A percentile compares a stretch with the other conserved stretches of the same genome.
phyloP scores from a whole-genome alignment of 64 coral and sea anemone species.

The Montipora sp. region DNA sequence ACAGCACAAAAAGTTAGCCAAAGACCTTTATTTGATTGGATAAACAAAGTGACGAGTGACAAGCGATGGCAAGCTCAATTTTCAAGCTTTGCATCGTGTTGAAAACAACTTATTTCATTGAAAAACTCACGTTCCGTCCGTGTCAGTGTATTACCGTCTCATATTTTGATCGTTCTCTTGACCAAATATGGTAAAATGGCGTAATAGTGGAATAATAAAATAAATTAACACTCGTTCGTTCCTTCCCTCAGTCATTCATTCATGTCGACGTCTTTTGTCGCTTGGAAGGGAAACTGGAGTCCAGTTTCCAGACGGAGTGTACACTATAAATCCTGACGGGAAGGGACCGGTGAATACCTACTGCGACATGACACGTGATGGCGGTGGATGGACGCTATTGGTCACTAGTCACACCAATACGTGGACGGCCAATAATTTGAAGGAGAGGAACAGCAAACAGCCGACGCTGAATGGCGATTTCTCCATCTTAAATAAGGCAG shows the following conservation, averaged over 20 bases:
- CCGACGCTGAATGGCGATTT: constrained; percentile 60
- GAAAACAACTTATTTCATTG: too few species aligned
- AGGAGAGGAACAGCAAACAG: constrained; percentile 21
- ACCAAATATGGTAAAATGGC: too few species aligned
- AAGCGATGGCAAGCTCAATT: too few species aligned
- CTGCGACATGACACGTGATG: constrained; percentile 72
- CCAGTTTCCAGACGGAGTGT: constrained; percentile 59
- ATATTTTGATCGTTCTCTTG: too few species aligned
- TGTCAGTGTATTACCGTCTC: too few species aligned
- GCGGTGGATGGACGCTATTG: constrained; percentile 70
- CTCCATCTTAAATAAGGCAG: constrained; percentile 49
- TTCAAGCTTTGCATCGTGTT: too few species aligned
- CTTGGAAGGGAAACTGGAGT: constrained; percentile 45
- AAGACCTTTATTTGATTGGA: too few species aligned
- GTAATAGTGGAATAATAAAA: too few species aligned
- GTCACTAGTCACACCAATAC: constrained; percentile 71
- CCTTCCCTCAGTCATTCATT: constrained; percentile 29
- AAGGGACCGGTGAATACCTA: constrained; percentile 52
- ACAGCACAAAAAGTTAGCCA: too few species aligned
- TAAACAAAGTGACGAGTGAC: too few species aligned
- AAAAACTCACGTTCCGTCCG: too few species aligned
- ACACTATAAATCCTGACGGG: constrained; percentile 57
- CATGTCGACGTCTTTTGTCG: constrained; percentile 39
- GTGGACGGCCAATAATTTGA: constrained; percentile 52
- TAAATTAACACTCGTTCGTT: too few species aligned